phyloP scores from a whole-genome alignment of 2,888 invertebrate species.

The Nomada ferruginata region DNA sequence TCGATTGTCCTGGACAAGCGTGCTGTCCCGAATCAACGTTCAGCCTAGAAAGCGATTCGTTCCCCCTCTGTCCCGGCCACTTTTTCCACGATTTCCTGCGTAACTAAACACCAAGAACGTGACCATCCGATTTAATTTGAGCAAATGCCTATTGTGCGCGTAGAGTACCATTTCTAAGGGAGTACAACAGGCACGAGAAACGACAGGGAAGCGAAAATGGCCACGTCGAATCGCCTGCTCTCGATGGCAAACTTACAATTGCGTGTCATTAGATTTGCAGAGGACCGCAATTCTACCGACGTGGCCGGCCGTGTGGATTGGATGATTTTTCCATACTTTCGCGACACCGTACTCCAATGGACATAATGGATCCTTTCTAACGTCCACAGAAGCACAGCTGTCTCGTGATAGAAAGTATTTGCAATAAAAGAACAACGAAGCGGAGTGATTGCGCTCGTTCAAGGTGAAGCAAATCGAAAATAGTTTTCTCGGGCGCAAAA shows the following conservation, averaged over 20 bases:
- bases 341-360: constrained; percentile 16
- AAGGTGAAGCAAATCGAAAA: background rate
- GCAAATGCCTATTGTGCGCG: constrained; percentile 6
- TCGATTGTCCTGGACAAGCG: constrained; percentile 24
- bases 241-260: constrained; percentile 45
- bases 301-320: background rate
- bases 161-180: background rate
- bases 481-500: background rate
- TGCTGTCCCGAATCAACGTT: constrained; percentile 25
- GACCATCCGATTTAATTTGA: constrained; percentile 36
- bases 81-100: constrained; percentile 33
- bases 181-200: constrained; percentile 2
- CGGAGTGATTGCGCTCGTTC: background rate
- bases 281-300: constrained; percentile 35
- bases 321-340: constrained; percentile 7
- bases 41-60: constrained; percentile 32
- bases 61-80: background rate
- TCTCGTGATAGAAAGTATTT: background rate
- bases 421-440: background rate
- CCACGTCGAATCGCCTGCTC: constrained; percentile 33
- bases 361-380: constrained; percentile 28
- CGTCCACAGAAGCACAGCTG: background rate
- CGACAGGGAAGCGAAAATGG: constrained; percentile 15
- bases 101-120: constrained; percentile 27
- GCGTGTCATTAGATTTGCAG: constrained; percentile 39